Conservation (phyloP, 2,113 vertebrate genomes). For the Trichomycterus rosablanca region DNA sequence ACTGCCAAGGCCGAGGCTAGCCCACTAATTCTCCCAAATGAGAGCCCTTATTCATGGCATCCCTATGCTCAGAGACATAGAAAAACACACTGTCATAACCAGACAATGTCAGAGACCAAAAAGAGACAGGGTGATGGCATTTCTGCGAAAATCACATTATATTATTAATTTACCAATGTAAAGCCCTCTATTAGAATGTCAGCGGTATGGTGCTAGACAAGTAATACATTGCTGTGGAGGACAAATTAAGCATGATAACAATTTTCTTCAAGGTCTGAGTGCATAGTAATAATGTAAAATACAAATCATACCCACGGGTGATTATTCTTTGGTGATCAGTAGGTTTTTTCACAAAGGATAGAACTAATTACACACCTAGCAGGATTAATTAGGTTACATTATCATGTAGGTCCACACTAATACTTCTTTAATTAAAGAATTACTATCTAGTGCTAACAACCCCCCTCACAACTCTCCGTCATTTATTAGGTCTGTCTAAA, state of each 20-base stretch:
- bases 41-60: slow-evolving; percentile 62
- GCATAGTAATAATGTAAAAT: slow-evolving; percentile 3
- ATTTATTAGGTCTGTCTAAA: slow-evolving; percentile 29
- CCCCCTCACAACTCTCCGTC: background rate
- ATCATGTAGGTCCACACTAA: slow-evolving; percentile 43
- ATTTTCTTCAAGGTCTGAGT: background rate
- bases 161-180: slow-evolving; percentile 21
- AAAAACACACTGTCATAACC: slow-evolving; percentile 28
- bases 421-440: slow-evolving; percentile 45
- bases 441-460: slow-evolving; percentile 38
- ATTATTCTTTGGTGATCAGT: slow-evolving; percentile 6
- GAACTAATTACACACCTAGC: slow-evolving; percentile 46
- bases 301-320: background rate
- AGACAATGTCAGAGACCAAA: slow-evolving; percentile 30
- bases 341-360: slow-evolving; percentile 29
- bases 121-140: slow-evolving; percentile 9
- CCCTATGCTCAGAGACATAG: slow-evolving; percentile 49
- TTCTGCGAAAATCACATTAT: slow-evolving; percentile 31
- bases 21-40: slow-evolving; percentile 62
- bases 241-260: slow-evolving; percentile 7
- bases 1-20: slow-evolving; percentile 63
- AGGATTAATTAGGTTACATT: slow-evolving; percentile 50
- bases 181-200: slow-evolving; percentile 20
- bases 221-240: slow-evolving; percentile 10
- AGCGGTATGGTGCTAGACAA: slow-evolving; percentile 14